Conservation (phyloP, 1,140 invertebrate species). For the Vanessa tameamea region DNA sequence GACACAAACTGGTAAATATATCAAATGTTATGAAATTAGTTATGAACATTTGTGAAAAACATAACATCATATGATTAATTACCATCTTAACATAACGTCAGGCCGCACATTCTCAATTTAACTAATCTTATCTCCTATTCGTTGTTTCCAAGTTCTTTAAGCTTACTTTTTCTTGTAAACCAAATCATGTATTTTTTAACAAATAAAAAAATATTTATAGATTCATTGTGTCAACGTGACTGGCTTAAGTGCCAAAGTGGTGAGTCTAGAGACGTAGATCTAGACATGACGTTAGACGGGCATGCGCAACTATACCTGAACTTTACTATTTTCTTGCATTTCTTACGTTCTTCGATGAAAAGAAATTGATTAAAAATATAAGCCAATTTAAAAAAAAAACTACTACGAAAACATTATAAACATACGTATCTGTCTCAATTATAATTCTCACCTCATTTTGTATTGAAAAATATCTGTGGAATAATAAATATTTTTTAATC, state of each 20-base stretch:
- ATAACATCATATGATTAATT: neutral
- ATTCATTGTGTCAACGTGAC: slow-evolving; percentile 79
- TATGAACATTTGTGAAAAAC: neutral
- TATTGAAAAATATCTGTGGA: no score
- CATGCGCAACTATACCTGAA: slow-evolving; percentile 59
- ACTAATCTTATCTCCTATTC: slow-evolving; percentile 18
- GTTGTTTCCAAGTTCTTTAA: slow-evolving; percentile 18
- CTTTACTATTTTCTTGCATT: slow-evolving; percentile 50
- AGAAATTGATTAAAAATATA: neutral
- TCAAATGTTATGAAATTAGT: neutral
- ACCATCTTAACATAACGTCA: neutral
- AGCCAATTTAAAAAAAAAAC: neutral
- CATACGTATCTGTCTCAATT: no score
- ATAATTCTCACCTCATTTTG: no score
- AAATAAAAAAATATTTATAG: slow-evolving; percentile 70
- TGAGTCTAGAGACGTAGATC: slow-evolving; percentile 78
- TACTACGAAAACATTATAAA: neutral
- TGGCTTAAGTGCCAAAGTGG: slow-evolving; percentile 78
- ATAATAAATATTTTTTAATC: no score
- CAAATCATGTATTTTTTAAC: slow-evolving; percentile 36
- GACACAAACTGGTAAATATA: slow-evolving; percentile 87
- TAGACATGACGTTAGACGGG: slow-evolving; percentile 73
- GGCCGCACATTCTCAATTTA: neutral
- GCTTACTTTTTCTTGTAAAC: slow-evolving; percentile 12
- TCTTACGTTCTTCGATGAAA: slow-evolving; percentile 26